phyloP scores from a whole-genome alignment of 2,888 invertebrate species.

The Apotomis turbidana region DNA sequence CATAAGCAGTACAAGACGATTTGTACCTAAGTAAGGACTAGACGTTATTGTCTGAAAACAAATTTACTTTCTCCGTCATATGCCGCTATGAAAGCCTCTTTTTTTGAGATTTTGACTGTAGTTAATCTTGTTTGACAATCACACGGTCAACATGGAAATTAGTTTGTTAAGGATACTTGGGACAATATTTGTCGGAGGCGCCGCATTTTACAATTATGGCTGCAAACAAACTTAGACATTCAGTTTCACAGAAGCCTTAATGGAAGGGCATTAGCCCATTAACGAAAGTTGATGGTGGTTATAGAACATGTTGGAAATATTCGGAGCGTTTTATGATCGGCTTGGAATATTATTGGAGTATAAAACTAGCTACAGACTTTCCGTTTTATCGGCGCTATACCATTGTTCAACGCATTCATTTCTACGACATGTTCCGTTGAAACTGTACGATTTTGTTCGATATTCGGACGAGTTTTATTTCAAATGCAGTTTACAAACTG shows the following conservation, averaged over 20 bases:
- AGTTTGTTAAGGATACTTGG: slow-evolving; percentile 20
- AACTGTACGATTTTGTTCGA: too few species aligned
- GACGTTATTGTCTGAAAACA: too few species aligned
- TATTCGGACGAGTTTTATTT: too few species aligned
- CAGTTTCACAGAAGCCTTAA: slow-evolving; percentile 14
- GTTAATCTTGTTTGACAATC: slow-evolving; percentile 7
- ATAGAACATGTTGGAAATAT: slow-evolving; percentile 7
- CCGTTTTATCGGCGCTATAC: too few species aligned
- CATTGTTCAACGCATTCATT: too few species aligned
- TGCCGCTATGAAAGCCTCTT: background rate
- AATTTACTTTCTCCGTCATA: background rate
- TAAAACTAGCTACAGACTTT: background rate
- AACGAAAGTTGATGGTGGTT: slow-evolving; percentile 6
- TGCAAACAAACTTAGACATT: slow-evolving; percentile 32
- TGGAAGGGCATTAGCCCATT: slow-evolving; percentile 15
- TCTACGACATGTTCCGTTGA: too few species aligned
- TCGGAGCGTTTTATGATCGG: background rate
- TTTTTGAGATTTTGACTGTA: background rate
- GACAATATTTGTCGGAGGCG: slow-evolving; percentile 17
- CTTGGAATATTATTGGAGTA: background rate
- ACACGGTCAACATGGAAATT: slow-evolving; percentile 17
- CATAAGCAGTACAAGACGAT: too few species aligned
- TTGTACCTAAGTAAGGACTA: too few species aligned
- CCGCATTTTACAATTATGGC: slow-evolving; percentile 20
- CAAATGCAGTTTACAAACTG: too few species aligned